These are phyloP conservation scores for Cotesia vestalis DNA, from an alignment of 1,140 invertebrate species.

Conservation along the genomic window DNA sequence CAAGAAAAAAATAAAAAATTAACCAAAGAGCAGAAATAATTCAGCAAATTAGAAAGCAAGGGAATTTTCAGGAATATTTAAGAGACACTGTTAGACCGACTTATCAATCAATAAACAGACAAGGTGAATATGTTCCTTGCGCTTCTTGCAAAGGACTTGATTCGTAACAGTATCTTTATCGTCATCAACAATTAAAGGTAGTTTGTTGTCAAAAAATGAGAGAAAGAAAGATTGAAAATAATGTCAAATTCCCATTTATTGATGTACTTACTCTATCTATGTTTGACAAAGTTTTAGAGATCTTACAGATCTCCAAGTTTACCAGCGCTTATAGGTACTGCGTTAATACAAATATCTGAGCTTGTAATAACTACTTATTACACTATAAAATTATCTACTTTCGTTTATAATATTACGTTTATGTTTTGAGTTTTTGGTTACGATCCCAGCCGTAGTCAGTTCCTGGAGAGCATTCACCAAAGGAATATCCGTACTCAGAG, in stretches of 20 bases:
- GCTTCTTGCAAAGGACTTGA: conserved; percentile 16
- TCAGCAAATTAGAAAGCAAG: background rate
- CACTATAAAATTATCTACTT: too few relatives aligned
- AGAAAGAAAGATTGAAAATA: conserved; percentile 16
- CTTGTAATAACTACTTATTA: too few relatives aligned
- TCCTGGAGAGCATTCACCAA: too few relatives aligned
- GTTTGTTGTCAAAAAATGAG: conserved; percentile 13
- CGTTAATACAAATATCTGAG: conserved; percentile 28
- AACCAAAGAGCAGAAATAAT: conserved; percentile 2
- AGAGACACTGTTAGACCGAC: background rate
- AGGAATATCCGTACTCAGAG: too few relatives aligned
- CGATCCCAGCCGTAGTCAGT: too few relatives aligned
- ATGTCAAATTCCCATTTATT: background rate
- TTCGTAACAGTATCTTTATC: background rate
- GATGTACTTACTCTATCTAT: conserved; percentile 1
- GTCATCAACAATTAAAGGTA: conserved; percentile 1
- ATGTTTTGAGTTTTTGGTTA: too few relatives aligned
- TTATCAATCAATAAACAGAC: background rate
- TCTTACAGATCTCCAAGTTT: conserved; percentile 6
- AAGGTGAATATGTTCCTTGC: conserved; percentile 1
- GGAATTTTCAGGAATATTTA: conserved; percentile 12
- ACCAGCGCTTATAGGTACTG: background rate
- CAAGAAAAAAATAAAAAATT: too few relatives aligned
- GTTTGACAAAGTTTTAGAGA: conserved; percentile 13
- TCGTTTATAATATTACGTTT: too few relatives aligned